Evolutionary conservation across 2,888 invertebrate species (phyloP).

Genomic region (Fragum fragum): DNA sequence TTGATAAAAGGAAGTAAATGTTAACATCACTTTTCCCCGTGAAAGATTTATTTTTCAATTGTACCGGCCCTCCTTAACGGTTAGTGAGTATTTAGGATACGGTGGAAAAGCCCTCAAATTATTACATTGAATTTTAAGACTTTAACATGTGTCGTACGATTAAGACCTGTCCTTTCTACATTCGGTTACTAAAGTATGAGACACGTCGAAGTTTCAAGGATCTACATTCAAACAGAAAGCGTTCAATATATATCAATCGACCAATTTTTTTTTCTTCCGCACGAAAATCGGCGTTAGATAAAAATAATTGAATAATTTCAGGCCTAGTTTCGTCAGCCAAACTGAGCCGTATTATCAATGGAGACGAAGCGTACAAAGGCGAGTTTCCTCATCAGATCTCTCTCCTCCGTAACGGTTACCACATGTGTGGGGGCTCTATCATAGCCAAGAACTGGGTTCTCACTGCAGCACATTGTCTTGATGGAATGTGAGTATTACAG

Average conservation of each 20-base stretch:
- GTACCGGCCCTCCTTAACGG: too few species aligned
- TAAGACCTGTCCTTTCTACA: too few species aligned
- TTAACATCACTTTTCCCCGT: too few species aligned
- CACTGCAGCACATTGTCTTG: constrained; percentile 53
- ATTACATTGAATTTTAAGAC: too few species aligned
- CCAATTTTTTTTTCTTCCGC: not conserved
- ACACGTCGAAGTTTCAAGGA: not conserved
- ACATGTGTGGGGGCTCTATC: constrained; percentile 47
- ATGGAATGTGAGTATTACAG: constrained; percentile 41
- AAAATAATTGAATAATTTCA: not conserved
- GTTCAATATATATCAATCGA: too few species aligned
- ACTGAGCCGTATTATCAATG: constrained; percentile 43
- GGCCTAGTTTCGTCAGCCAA: constrained; percentile 6
- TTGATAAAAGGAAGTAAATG: too few species aligned
- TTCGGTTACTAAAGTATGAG: too few species aligned
- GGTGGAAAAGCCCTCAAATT: too few species aligned
- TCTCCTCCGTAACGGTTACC: constrained; percentile 30
- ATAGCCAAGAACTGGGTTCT: constrained; percentile 41
- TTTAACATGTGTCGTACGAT: too few species aligned
- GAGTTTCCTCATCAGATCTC: constrained; percentile 51
- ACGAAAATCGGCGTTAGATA: too few species aligned
- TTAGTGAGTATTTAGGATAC: too few species aligned
- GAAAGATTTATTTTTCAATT: too few species aligned
- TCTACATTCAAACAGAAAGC: not conserved
- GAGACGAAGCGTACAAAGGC: constrained; percentile 27